Base-by-base conservation (phyloP, 2,888 invertebrate species). In the Bombylius major region DNA sequence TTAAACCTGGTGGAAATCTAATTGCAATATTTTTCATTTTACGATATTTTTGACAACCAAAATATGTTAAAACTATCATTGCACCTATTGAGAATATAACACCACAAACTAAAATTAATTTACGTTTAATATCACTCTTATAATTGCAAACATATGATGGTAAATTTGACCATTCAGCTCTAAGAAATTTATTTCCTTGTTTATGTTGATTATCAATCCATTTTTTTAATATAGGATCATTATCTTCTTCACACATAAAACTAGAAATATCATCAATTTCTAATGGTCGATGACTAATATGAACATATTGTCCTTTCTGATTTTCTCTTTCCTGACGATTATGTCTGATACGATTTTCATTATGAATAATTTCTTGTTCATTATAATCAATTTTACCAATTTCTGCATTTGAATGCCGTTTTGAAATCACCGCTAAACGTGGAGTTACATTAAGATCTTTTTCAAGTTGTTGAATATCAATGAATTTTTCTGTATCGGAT, bases 21-120 rank as follows among this genome's bases (percentile, higher is more conserved):
- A 69, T 61, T 12, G 65, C 62, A 54, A 72, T 72, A 51, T 71
- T 67, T 1, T 70, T 67, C 72, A 72, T 72, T 60, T 67, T 66
- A 42, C 64, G 64, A 46, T 64, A 66, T 56, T 71, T 70, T 12
- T 67, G 64, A 39, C 66, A 66, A 6, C 56, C 60, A 42, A 64
- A 57, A 39, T 69, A 64, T n/a, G 47, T 46, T 2, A 62, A 55
- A 0, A 63, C 58, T 1, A 61, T 56, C 50, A 63, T 56, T 7
- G 59, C 46, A 1, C 57, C 42, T 4, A 62, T 48, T 8, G 62
- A 49, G 33, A 60, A 23, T 12, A 62, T 45, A 36, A 62, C 54
- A 31, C 65, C 55, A 6, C 64, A 61, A 31, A 65, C 57, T 14
- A 60, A 51, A 5, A 65, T 60, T 23, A 64, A 60, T 60, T 62